Conservation (phyloP, 2,888 invertebrate species). For the Cephus pulcher region DNA sequence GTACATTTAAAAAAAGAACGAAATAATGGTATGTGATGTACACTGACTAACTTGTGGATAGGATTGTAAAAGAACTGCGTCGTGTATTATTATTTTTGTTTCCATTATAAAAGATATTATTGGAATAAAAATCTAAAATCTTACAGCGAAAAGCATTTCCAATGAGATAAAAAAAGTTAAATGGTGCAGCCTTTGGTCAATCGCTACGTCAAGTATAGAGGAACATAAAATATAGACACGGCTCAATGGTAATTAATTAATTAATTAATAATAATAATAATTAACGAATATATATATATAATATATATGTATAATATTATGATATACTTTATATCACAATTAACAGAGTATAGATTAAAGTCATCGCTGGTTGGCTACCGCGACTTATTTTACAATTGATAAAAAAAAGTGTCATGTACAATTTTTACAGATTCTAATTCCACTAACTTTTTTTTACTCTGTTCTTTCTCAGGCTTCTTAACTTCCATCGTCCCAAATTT, state of each 20-base stretch:
- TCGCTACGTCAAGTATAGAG: constrained; percentile 41
- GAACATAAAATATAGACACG: constrained; percentile 35
- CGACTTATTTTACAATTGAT: background rate
- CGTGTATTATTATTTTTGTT: background rate
- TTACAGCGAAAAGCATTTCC: background rate
- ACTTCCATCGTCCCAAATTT: background rate
- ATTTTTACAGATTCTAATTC: constrained; percentile 33
- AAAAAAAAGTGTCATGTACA: constrained; percentile 26
- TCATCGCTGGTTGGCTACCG: background rate
- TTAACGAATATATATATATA: constrained; percentile 29
- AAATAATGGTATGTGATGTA: background rate
- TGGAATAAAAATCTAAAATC: background rate
- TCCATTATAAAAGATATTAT: background rate
- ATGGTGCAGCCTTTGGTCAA: constrained; percentile 51
- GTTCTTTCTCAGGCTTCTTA: background rate
- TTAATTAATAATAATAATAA: constrained; percentile 30
- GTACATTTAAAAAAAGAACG: background rate
- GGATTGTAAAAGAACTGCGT: background rate
- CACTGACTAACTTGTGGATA: background rate
- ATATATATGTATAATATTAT: constrained; percentile 31
- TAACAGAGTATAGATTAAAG: constrained; percentile 42
- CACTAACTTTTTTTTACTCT: background rate
- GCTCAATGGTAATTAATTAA: constrained; percentile 28
- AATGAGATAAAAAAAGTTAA: constrained; percentile 1
- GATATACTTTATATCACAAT: constrained; percentile 51